These are phyloP conservation scores for Hirudinaria manillensis DNA, from an alignment of 2,888 invertebrate genomes.

Conservation along the genomic window DNA sequence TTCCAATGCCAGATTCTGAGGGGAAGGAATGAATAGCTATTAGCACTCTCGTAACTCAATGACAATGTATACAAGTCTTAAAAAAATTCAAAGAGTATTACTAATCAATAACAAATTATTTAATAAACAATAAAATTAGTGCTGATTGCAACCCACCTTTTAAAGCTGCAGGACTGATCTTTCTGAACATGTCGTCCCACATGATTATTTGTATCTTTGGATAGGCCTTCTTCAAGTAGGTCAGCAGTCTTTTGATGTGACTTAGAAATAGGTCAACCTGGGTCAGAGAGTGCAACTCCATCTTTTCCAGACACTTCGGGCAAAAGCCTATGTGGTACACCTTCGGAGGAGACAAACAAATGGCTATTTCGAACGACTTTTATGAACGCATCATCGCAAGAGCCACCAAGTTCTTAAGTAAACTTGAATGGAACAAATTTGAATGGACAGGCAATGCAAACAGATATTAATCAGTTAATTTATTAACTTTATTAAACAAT, in stretches of 20 bases:
- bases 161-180: slow-evolving; percentile 43
- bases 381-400: too few species aligned
- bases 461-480: too few species aligned
- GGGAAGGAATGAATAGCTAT: background rate
- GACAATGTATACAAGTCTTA: too few species aligned
- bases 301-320: slow-evolving; percentile 47
- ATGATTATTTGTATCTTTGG: slow-evolving; percentile 62
- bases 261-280: slow-evolving; percentile 22
- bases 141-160: slow-evolving; percentile 2
- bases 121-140: too few species aligned
- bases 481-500: too few species aligned
- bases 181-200: slow-evolving; percentile 76
- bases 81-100: too few species aligned
- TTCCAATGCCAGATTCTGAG: slow-evolving; percentile 46
- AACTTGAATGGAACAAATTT: too few species aligned
- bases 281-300: slow-evolving; percentile 31
- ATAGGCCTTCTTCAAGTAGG: slow-evolving; percentile 62
- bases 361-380: background rate
- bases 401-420: too few species aligned
- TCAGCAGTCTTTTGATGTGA: slow-evolving; percentile 43
- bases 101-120: too few species aligned
- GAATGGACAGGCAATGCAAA: too few species aligned
- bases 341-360: slow-evolving; percentile 39
- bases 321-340: slow-evolving; percentile 62
- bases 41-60: too few species aligned